A percentile compares a stretch with the other conserved stretches of the same genome.
Conservation (phyloP, 2,888 invertebrate genomes). For the Ernsta delagoae region DNA sequence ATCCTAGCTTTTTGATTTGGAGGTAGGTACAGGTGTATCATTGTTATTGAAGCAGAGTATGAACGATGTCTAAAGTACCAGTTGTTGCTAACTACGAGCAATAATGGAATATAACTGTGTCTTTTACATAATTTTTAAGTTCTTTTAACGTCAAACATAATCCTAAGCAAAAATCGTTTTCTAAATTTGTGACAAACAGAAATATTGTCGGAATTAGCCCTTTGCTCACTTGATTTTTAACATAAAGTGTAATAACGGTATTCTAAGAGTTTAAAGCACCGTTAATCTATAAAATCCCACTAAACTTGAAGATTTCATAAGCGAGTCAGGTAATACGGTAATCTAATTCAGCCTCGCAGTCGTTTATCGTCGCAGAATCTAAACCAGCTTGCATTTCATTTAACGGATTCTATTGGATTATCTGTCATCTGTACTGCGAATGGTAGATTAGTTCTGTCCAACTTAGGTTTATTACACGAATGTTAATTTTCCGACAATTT, state of each 20-base stretch:
- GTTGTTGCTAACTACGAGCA: too few species aligned
- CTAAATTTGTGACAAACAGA: too few species aligned
- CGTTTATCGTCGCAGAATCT: conserved; percentile 23
- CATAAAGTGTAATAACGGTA: not conserved
- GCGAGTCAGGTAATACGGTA: conserved; percentile 19
- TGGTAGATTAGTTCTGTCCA: not conserved
- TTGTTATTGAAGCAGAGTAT: too few species aligned
- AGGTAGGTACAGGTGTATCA: too few species aligned
- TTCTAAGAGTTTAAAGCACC: not conserved
- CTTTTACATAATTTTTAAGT: too few species aligned
- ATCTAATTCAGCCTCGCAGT: conserved; percentile 24
- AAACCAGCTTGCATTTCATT: conserved; percentile 33
- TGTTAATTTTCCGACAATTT: not conserved
- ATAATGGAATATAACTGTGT: too few species aligned
- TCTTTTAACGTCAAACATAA: too few species aligned
- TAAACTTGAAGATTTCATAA: conserved; percentile 13
- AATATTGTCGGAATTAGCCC: too few species aligned
- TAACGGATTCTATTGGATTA: conserved; percentile 31
- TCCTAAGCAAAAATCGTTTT: too few species aligned
- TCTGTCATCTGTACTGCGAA: conserved; percentile 6
- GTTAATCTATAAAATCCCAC: conserved; percentile 2
- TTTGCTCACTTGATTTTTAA: too few species aligned
- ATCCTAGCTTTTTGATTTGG: too few species aligned
- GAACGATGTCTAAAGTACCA: too few species aligned
- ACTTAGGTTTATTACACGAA: not conserved